A percentile compares a stretch with the other conserved stretches of the same genome.
Evolutionary conservation across 1,140 invertebrate species (phyloP).

Genomic region (Ganaspis sp.): DNA sequence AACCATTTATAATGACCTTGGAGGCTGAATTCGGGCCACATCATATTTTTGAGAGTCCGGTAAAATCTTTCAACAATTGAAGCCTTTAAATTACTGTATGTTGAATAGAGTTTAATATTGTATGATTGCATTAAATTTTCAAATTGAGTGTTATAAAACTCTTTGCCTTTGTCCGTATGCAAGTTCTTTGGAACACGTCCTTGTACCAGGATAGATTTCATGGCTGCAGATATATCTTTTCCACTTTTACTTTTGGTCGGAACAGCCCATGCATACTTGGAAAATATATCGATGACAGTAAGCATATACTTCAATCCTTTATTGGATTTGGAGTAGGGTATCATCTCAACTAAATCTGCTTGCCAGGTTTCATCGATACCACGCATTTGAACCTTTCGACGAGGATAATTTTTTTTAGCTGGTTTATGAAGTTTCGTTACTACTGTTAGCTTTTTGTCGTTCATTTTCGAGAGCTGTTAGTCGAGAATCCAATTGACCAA

Average conservation of each 20-base stretch:
- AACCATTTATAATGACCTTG: neutral
- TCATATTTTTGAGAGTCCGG: neutral
- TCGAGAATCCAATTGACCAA: too few relatives aligned
- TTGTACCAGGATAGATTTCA: conserved; percentile 43
- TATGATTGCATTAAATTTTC: too few relatives aligned
- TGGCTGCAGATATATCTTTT: conserved; percentile 50
- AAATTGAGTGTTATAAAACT: too few relatives aligned
- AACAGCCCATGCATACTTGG: conserved; percentile 71
- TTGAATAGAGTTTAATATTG: too few relatives aligned
- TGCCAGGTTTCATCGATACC: neutral
- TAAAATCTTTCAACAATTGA: neutral
- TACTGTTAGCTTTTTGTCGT: too few relatives aligned
- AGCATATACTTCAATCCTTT: conserved; percentile 71
- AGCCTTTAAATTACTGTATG: too few relatives aligned
- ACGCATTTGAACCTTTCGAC: neutral
- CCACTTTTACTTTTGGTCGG: conserved; percentile 73
- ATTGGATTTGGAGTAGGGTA: conserved; percentile 64
- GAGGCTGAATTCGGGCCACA: neutral
- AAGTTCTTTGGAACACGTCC: too few relatives aligned
- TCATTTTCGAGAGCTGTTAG: too few relatives aligned
- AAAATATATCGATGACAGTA: conserved; percentile 73
- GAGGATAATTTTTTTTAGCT: too few relatives aligned
- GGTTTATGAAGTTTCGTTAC: too few relatives aligned
- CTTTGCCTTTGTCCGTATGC: too few relatives aligned
- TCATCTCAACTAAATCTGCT: conserved; percentile 53